These are phyloP conservation scores for Varecia variegata DNA, from an alignment of 2,797 vertebrate genomes.

Conservation along the genomic window DNA sequence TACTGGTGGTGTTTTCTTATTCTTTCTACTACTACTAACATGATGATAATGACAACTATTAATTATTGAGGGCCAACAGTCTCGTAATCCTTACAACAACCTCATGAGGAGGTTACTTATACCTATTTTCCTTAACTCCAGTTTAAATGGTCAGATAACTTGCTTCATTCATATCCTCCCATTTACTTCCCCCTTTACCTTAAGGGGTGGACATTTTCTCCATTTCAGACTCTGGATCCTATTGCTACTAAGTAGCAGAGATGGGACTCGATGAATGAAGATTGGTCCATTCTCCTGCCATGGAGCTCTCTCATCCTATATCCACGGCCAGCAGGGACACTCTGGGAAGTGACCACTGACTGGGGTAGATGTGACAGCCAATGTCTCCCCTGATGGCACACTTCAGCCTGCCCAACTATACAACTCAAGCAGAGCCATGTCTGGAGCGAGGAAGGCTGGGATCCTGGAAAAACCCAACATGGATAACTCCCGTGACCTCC, in stretches of 20 bases:
- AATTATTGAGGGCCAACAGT: neutral
- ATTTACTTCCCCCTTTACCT: neutral
- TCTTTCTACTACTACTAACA: neutral
- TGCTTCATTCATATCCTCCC: neutral
- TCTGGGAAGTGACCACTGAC: neutral
- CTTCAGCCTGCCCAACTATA: neutral
- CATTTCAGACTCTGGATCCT: neutral
- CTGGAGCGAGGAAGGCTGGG: neutral
- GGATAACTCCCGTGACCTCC: neutral
- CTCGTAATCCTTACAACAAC: neutral
- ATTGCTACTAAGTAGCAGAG: neutral
- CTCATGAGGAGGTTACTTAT: neutral
- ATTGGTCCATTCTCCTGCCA: neutral
- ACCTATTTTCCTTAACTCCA: neutral
- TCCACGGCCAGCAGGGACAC: neutral
- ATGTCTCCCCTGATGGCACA: neutral
- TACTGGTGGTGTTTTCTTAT: neutral
- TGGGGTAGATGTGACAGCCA: neutral
- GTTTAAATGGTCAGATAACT: neutral
- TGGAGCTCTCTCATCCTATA: neutral
- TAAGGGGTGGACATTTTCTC: neutral
- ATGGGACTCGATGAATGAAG: neutral
- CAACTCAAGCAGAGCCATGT: neutral
- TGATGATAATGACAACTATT: neutral
- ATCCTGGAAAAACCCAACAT: neutral